Percentiles rank a stretch among this genome's conserved stretches.
Evolutionary conservation across 2,113 vertebrate genomes (phyloP).

Genomic region (Tragelaphus strepsiceros): DNA sequence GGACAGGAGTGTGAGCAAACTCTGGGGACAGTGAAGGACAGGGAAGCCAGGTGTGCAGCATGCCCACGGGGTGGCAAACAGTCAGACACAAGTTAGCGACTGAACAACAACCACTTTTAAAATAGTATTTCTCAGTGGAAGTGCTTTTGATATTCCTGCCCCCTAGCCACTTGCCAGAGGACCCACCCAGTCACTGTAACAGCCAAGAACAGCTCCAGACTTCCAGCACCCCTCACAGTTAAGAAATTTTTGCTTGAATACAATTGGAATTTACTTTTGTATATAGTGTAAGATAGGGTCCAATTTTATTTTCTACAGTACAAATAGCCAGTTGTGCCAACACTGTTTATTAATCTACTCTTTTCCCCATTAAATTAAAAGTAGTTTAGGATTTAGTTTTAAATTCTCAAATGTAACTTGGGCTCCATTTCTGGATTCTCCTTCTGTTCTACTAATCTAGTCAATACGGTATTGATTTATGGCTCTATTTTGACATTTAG

Average conservation of each 20-base stretch:
- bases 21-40: background rate
- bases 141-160: background rate
- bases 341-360: background rate
- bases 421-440: background rate
- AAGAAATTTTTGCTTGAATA: background rate
- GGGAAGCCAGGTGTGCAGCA: background rate
- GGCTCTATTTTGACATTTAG: background rate
- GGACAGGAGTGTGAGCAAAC: background rate
- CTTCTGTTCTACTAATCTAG: background rate
- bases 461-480: background rate
- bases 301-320: background rate
- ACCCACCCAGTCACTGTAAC: background rate
- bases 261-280: background rate
- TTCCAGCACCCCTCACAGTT: background rate
- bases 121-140: background rate
- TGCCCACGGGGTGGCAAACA: background rate
- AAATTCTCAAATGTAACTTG: constrained; percentile 12
- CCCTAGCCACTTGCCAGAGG: background rate
- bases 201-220: background rate
- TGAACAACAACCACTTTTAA: background rate
- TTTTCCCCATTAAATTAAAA: background rate
- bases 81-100: background rate
- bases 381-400: background rate
- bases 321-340: background rate
- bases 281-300: background rate